Base-by-base conservation (phyloP, 2,113 vertebrate species). In the Platysteira castanea region DNA sequence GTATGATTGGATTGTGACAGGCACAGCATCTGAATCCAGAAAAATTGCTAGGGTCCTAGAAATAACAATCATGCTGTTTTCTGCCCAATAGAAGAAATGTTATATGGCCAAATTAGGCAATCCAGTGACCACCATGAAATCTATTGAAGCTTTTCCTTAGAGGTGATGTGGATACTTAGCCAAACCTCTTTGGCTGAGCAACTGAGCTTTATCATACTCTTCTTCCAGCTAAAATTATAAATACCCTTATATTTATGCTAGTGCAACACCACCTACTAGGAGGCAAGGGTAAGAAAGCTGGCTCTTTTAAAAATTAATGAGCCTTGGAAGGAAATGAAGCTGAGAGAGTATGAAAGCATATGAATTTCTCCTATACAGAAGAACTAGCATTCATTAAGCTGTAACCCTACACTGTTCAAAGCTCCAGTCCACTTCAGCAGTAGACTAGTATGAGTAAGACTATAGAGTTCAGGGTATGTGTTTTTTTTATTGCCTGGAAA, bases 241-340 rank as follows among this genome's bases (percentile, higher is more conserved):
- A 95, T 94, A 86, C 30, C 9, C 54, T 70, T 93, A 60, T 94
- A 95, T 96, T 96, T 97, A 84, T 94, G 73, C 68, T 95, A 79
- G 94, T 82, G 56, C 76, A 97, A 95, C 95, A 96, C 95, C 95
- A 97, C 93, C 96, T 92, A 97, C 93, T n/a, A 96, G 80, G 96
- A 96, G 86, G 96, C 68, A 93, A 86, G 89, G 28, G 83, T 92
- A 96, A 97, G 85, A 97, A 96, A 96, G 95, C 88, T 89, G 82
- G 86, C 93, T 96, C 90, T 96, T 97, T 96, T 82, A 93, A 96
- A 96, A 97, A 95, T 96, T 96, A 97, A 97, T 97, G 96, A 96
- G 86, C 93, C 96, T 95, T 96, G 96, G 92, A 96, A 93, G 90
- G 95, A 96, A 96, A 96, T 97, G 96, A 96, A 96, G 96, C 96